These are phyloP conservation scores for Ailurus styani DNA, from an alignment of 2,113 vertebrate genomes.

Conservation along the genomic window DNA sequence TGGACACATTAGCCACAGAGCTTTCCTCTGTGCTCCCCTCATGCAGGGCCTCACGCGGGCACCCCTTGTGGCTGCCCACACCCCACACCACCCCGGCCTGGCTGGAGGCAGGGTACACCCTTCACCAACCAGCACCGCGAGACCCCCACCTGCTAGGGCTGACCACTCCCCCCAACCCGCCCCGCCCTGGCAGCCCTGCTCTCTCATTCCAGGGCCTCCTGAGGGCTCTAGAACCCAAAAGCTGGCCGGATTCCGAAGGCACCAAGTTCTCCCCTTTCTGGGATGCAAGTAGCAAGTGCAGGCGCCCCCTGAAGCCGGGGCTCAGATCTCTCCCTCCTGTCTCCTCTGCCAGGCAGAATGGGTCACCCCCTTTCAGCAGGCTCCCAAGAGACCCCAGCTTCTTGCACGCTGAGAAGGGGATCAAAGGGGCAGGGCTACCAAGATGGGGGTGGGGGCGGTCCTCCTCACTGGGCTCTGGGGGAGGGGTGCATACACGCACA, in stretches of 20 bases:
- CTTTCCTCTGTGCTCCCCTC: conserved; percentile 40
- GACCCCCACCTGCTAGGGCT: neutral
- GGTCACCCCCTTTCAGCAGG: neutral
- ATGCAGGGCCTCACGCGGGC: neutral
- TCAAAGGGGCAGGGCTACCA: neutral
- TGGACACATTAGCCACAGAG: conserved; percentile 73
- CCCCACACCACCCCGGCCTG: neutral
- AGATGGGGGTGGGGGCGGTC: neutral
- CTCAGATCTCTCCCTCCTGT: neutral
- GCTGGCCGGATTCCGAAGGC: neutral
- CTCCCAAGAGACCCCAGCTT: neutral
- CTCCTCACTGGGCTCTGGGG: neutral
- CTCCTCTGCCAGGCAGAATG: neutral
- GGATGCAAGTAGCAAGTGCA: neutral
- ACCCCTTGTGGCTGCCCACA: neutral
- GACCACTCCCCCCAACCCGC: neutral
- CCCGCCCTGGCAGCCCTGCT: neutral
- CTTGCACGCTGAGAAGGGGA: neutral
- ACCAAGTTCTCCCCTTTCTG: neutral
- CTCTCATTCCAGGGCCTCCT: neutral
- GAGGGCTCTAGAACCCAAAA: neutral
- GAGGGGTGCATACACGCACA: neutral
- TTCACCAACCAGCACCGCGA: fast-evolving
- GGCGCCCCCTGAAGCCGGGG: neutral
- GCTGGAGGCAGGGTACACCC: neutral